Percentiles rank a stretch among this genome's conserved stretches.
These are phyloP conservation scores for Bufo bufo DNA, from an alignment of 2,113 vertebrate species.

Conservation along the genomic window DNA sequence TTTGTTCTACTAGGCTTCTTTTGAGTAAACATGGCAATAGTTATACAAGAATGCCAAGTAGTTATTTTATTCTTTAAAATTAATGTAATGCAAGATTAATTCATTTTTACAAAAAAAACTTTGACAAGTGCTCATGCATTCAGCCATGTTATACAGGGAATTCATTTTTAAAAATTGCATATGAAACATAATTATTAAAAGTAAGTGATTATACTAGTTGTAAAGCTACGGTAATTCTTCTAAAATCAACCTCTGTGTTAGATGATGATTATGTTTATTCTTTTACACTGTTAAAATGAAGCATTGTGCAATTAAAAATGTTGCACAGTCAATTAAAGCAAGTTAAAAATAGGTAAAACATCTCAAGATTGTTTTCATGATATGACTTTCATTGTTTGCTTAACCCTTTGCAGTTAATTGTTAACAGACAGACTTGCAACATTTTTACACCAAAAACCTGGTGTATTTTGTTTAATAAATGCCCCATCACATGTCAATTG, in stretches of 20 bases:
- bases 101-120: constrained; percentile 68
- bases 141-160: constrained; percentile 63
- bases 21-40: constrained; percentile 49
- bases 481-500: too few relatives aligned
- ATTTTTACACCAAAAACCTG: not conserved
- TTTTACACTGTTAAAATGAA: not conserved
- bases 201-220: constrained; percentile 9
- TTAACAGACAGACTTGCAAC: not conserved
- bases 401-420: not conserved
- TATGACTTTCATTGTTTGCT: not conserved
- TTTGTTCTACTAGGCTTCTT: constrained; percentile 28
- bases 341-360: not conserved
- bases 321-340: not conserved
- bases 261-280: not conserved
- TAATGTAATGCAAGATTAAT: constrained; percentile 64
- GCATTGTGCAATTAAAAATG: constrained; percentile 9
- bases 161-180: constrained; percentile 62
- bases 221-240: constrained; percentile 1
- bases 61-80: constrained; percentile 65
- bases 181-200: constrained; percentile 65
- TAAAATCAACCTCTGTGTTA: not conserved
- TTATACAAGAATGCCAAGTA: constrained; percentile 44
- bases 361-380: not conserved
- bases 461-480: too few relatives aligned
- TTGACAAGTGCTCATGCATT: constrained; percentile 68